Evolutionary conservation across 2,113 vertebrate species (phyloP), one percentile per base, ranked within the genome.

Genomic region (Empidonax alnorum): DNA sequence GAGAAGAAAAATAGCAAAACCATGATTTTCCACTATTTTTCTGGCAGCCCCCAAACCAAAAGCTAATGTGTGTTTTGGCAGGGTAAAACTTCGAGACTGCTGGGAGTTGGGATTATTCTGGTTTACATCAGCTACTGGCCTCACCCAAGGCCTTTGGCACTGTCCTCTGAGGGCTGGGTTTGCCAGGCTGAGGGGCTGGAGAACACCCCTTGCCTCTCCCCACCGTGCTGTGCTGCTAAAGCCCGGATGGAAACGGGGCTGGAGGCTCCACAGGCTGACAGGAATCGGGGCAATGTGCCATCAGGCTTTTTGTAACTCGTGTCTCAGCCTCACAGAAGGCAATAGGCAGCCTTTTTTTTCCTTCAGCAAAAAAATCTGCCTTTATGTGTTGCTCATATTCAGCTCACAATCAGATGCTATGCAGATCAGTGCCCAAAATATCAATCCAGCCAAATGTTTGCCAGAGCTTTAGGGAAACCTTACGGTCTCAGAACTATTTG

Each of bases 361-460:
- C 39, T 90, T 76, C 73, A 58, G 49, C 78, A 61, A 88, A 41
- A 41, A 97, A 96, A 89, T 87, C 83, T 94, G 94, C 80, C 80
- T 95, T 90, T 81, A 73, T 87, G 53, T 58, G 18, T 84, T 95
- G 96, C 90, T 96, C 83, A 89, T 88, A 86, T 90, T 84, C 90
- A 82, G 96, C 88, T 95, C 92, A 66, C 73, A 94, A 94, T 97
- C 93, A 90, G 85, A 94, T 90, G 94, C 92, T 93, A 72, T 72
- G 94, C 92, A 96, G 88, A 95, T 95, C 73, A 84, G 92, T 90
- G 92, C 90, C 88, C 92, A 95, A 96, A 95, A 95, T 94, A 93
- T 92, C 93, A 93, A 92, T 84, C 44, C 84, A 92, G 53, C 86
- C 94, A 96, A 97, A 96, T 81, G 86, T 76, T 94, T 96, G 58